Percentiles rank a stretch among this genome's conserved stretches.
phyloP scores from a whole-genome alignment of 2,113 vertebrate species.

The Indri indri region DNA sequence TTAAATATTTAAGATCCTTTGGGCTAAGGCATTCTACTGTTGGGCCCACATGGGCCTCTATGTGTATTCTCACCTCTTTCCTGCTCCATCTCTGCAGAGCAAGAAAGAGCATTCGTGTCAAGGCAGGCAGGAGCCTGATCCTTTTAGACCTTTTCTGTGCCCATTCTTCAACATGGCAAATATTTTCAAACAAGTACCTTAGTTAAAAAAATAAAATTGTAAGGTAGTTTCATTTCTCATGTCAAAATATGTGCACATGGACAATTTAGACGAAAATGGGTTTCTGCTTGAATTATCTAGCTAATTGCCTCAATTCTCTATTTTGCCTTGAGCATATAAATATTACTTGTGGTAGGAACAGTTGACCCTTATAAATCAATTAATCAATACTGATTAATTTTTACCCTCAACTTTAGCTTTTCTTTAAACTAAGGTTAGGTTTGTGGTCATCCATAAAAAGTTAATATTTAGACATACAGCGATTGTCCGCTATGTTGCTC shows the following conservation, averaged over 20 bases:
- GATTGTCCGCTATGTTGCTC: no score
- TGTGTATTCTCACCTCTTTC: not conserved
- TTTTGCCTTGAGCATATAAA: not conserved
- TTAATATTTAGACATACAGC: not conserved
- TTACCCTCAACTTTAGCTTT: not conserved
- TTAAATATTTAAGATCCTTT: not conserved
- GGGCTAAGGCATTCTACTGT: not conserved
- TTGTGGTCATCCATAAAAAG: not conserved
- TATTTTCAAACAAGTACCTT: not conserved
- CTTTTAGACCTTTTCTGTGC: not conserved
- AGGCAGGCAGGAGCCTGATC: accelerated
- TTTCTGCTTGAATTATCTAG: constrained; percentile 44
- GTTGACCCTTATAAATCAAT: constrained; percentile 43
- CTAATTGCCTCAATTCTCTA: not conserved
- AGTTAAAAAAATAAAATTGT: not conserved
- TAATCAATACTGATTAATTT: constrained; percentile 48
- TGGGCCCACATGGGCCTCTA: no score
- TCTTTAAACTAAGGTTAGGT: not conserved
- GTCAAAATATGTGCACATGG: not conserved
- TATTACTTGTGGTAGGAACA: not conserved
- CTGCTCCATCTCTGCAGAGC: not conserved
- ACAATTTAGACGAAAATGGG: not conserved
- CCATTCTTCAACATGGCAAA: not conserved
- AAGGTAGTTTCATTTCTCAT: constrained; percentile 1
- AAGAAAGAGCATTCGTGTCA: no score